Evolutionary conservation across 2,888 invertebrate species (phyloP), one percentile per base, ranked within the genome.

Genomic region (Drosophila rellima): DNA sequence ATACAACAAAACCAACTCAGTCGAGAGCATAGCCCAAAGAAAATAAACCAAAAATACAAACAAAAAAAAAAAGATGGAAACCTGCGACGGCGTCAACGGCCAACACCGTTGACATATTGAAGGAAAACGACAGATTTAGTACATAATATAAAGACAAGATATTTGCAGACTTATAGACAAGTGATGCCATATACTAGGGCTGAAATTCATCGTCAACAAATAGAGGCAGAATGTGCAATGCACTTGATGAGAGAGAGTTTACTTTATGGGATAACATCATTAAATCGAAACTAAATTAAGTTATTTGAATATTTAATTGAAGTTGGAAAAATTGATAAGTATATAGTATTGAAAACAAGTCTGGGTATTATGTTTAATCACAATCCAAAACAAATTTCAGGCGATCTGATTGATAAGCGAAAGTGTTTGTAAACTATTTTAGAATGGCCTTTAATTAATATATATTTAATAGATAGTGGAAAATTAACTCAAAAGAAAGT

Each of bases 81-180:
- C 17, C 61, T 62, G 76, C 61, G 44, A 60, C 61, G 51, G 50
- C 73, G 75, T 71, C 70, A 74, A 62, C 74, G 69, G 74, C 82
- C 85, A 82, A 81, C 89, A 74, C 76, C 81, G 88, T 78, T 88
- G 88, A 88, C 88, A 90, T 90, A 88, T 88, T 87, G 90, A 88
- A 87, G 89, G 87, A 87, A 88, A 89, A 78, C 84, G 87, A 90
- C 89, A 88, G 90, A 90, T 90, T 90, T 88, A 83, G 85, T 86
- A 74, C 82, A 84, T 87, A 83, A 81, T 88, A 88, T 81, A 86
- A 65, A 81, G 67, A 78, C 73, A 74, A 71, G 61, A 80, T 71
- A 68, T 72, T 77, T 52, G 45, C 61, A 54, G 33, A 54, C 44
- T 35, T 61, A 59, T 50, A 48, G 68, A 39, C 66, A 62, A 70